phyloP scores from a whole-genome alignment of 2,113 vertebrate genomes.

The Podarcis cretensis region DNA sequence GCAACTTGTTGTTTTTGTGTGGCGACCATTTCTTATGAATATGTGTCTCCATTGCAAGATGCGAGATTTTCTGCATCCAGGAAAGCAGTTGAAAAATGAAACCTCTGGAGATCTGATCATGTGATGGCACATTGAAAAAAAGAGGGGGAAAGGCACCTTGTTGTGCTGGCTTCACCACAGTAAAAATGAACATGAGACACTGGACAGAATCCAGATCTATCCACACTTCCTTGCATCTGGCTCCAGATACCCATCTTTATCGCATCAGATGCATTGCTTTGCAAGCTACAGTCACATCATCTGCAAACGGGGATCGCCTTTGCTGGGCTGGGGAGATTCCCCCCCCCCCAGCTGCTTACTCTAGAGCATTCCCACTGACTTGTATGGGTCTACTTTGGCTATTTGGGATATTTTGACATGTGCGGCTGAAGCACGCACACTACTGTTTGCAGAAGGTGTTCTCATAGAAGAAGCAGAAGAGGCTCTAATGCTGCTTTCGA shows the following conservation, averaged over 20 bases:
- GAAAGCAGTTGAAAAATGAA: not conserved
- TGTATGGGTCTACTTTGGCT: not conserved
- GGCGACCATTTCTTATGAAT: not conserved
- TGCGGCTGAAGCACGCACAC: not conserved
- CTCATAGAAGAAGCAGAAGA: not conserved
- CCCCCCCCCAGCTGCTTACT: not conserved
- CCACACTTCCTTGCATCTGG: not conserved
- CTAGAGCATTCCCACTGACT: not conserved
- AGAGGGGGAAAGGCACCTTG: not conserved
- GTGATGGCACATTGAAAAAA: not conserved
- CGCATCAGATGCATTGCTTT: not conserved
- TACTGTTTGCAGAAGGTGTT: not conserved
- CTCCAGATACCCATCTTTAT: not conserved
- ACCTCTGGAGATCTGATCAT: not conserved
- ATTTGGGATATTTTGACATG: not conserved
- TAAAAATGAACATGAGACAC: not conserved
- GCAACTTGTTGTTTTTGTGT: not conserved
- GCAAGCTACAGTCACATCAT: not conserved
- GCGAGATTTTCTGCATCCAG: not conserved
- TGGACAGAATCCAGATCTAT: not conserved
- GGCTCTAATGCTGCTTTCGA: slow-evolving; percentile 3
- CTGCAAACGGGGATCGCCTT: not conserved
- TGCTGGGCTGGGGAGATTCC: not conserved
- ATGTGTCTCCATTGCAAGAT: not conserved
- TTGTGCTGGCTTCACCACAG: not conserved